Evolutionary conservation across 2,888 invertebrate genomes (phyloP).

Genomic region (Zonitis immaculata): DNA sequence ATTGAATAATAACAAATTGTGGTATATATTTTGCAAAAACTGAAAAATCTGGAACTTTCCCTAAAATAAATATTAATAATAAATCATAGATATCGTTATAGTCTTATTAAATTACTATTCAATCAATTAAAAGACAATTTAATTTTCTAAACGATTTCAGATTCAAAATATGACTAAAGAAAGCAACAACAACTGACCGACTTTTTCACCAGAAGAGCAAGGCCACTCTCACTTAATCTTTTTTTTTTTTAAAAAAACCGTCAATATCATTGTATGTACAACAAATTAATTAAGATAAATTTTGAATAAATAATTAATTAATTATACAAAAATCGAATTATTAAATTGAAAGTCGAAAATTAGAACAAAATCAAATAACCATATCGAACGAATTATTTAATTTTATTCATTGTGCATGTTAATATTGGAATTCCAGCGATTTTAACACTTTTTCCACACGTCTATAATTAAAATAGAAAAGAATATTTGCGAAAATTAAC

Average conservation of each 20-base stretch:
- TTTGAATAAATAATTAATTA: background rate
- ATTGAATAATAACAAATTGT: too few species aligned
- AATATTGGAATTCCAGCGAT: background rate
- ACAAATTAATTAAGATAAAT: too few species aligned
- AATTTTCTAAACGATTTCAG: background rate
- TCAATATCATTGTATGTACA: background rate
- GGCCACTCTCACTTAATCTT: constrained; percentile 43
- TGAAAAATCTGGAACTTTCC: background rate
- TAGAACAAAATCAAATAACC: background rate
- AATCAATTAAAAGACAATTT: background rate
- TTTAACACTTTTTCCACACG: background rate
- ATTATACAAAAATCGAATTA: too few species aligned
- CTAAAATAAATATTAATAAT: background rate
- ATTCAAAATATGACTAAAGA: constrained; percentile 31
- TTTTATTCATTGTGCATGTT: background rate
- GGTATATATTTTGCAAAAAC: background rate
- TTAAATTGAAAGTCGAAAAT: background rate
- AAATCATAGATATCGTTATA: background rate
- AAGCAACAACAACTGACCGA: constrained; percentile 42
- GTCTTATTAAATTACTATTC: background rate
- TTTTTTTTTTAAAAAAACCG: background rate
- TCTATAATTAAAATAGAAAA: background rate
- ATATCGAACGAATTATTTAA: background rate
- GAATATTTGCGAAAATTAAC: background rate
- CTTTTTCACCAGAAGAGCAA: constrained; percentile 36